These are phyloP conservation scores for Ruditapes philippinarum DNA, from an alignment of 1,140 invertebrate species.

Conservation along the genomic window DNA sequence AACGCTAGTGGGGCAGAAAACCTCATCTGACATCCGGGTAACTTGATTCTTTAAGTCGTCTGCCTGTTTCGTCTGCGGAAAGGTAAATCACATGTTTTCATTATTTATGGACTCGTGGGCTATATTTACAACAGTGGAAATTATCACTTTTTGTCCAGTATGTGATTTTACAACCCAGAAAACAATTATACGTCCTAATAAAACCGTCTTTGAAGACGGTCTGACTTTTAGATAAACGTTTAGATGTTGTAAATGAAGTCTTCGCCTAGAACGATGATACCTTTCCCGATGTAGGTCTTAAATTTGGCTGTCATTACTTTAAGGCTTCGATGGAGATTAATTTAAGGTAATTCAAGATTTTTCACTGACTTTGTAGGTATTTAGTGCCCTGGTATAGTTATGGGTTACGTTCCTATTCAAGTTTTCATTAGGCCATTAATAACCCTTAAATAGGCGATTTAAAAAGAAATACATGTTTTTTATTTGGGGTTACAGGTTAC, in stretches of 20 bases:
- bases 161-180: conserved; percentile 51
- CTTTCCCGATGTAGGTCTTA: conserved; percentile 30
- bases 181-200: conserved; percentile 53
- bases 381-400: conserved; percentile 18
- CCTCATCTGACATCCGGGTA: conserved; percentile 64
- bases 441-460: conserved; percentile 43
- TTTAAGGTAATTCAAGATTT: conserved; percentile 45
- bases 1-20: conserved; percentile 59
- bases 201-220: conserved; percentile 53
- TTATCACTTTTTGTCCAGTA: conserved; percentile 59
- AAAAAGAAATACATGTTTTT: conserved; percentile 12
- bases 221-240: conserved; percentile 37
- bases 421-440: conserved; percentile 30
- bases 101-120: conserved; percentile 51
- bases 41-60: conserved; percentile 56
- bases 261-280: conserved; percentile 3
- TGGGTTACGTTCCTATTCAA: neutral
- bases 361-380: neutral
- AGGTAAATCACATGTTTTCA: conserved; percentile 63
- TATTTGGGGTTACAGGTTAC: conserved; percentile 17
- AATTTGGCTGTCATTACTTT: conserved; percentile 14
- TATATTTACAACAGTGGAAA: conserved; percentile 60
- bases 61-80: conserved; percentile 61
- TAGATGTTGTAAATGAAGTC: conserved; percentile 9
- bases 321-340: conserved; percentile 18